Evolutionary conservation across 2,797 vertebrate genomes (phyloP), one percentile per base, ranked within the genome.

Genomic region (Chaetodon trifasciatus): DNA sequence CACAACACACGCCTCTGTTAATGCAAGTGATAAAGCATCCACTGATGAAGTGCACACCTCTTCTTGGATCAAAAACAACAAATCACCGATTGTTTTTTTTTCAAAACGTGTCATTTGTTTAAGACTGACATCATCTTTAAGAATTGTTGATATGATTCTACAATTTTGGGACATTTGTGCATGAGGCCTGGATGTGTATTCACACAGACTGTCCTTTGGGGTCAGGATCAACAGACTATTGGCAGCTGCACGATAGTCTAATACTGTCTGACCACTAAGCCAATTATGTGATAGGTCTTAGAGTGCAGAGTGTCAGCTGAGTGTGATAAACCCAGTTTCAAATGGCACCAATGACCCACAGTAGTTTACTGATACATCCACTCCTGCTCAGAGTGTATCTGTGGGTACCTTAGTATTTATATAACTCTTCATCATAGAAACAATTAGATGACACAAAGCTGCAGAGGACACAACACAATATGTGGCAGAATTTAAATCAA

Each of bases 201-300:
- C 21, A 49, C 56, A 40, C 62, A 70, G 66, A 55, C 35, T 64
- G 76, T 76, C 63, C 58, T 79, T 12, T 44, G 57, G 73, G 86
- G 72, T 86, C 74, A 77, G 82, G 82, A 78, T 81, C 70, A 72
- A 75, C 28, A n/a, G 42, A 69, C 79, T 78, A 44, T 74, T 70
- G 78, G 79, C 79, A 87, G 80, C 69, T 82, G 72, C 57, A 68
- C 68, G 12, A 15, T 35, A 60, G 53, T 64, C 81, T 85, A 81
- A 85, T 78, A 28, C 84, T 62, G 75, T 81, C 88, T 83, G 78
- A 76, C 83, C 73, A 70, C 79, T 93, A 91, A 95, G 89, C 89
- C 91, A 93, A 94, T 95, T 93, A 95, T 70, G 80, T 78, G 83
- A 80, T 86, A 70, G 70, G 86, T 83, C 62, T 86, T 78, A 76